phyloP scores from a whole-genome alignment of 2,113 vertebrate genomes.

The Emydura subglobosa region DNA sequence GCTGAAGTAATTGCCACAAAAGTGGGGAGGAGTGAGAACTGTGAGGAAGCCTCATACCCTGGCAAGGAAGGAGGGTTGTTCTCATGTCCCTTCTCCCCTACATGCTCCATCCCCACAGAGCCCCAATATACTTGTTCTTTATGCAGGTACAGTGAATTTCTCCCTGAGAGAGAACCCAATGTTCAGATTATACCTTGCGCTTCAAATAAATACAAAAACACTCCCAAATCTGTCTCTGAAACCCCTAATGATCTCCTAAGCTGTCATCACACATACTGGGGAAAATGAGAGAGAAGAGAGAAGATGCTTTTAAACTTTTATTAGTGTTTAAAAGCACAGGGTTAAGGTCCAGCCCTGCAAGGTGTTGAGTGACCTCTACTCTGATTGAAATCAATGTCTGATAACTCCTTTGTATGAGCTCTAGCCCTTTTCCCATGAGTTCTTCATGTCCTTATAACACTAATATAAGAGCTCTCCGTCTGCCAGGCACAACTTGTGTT shows the following conservation, averaged over 20 bases:
- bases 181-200: neutral
- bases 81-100: neutral
- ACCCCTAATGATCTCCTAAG: neutral
- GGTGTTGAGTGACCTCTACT: neutral
- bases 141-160: neutral
- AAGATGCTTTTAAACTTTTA: neutral
- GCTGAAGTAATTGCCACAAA: neutral
- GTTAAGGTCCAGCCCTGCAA: neutral
- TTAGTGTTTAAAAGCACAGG: neutral
- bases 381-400: neutral
- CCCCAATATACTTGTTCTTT: neutral
- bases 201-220: neutral
- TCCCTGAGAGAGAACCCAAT: neutral
- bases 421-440: neutral
- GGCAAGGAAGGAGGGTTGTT: neutral
- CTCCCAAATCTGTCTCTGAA: fast-evolving
- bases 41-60: neutral
- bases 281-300: neutral
- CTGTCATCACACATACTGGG: fast-evolving
- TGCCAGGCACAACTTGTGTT: neutral
- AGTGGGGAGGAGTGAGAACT: neutral
- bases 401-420: neutral
- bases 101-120: neutral
- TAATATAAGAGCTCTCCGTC: neutral
- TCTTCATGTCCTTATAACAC: neutral